These are phyloP conservation scores for Amblyornis subalaris DNA, from an alignment of 2,113 vertebrate genomes.

Conservation along the genomic window DNA sequence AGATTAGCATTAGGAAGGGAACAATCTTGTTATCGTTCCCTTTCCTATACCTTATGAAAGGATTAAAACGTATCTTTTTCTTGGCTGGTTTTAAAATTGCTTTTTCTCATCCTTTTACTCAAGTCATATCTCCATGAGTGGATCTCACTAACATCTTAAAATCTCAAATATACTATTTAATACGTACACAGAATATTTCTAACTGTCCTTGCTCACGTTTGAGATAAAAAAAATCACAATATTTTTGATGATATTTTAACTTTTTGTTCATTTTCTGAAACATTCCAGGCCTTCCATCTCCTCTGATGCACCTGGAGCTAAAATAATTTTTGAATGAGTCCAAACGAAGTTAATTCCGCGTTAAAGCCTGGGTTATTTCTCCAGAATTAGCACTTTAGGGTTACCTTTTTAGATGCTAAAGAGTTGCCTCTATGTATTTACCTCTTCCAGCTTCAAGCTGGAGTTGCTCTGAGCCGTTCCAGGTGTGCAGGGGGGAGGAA, in stretches of 20 bases:
- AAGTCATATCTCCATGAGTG: neutral
- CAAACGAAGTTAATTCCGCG: neutral
- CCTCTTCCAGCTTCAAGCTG: neutral
- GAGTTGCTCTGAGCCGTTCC: neutral
- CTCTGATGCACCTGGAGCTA: neutral
- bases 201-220: neutral
- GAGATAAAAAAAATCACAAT: neutral
- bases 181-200: neutral
- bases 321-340: neutral
- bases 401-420: neutral
- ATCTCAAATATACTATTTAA: neutral
- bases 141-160: neutral
- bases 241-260: neutral
- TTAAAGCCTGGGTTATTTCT: neutral
- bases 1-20: neutral
- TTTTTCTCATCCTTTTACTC: neutral
- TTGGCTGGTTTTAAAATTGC: neutral
- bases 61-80: neutral
- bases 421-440: neutral
- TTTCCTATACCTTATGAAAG: neutral
- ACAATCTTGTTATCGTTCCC: neutral
- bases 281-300: neutral
- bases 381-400: neutral
- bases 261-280: neutral
- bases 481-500: neutral